Percentiles rank a stretch among this genome's conserved stretches.
Conservation (phyloP, 2,888 invertebrate genomes). For the Drosophila kambysellisi region DNA sequence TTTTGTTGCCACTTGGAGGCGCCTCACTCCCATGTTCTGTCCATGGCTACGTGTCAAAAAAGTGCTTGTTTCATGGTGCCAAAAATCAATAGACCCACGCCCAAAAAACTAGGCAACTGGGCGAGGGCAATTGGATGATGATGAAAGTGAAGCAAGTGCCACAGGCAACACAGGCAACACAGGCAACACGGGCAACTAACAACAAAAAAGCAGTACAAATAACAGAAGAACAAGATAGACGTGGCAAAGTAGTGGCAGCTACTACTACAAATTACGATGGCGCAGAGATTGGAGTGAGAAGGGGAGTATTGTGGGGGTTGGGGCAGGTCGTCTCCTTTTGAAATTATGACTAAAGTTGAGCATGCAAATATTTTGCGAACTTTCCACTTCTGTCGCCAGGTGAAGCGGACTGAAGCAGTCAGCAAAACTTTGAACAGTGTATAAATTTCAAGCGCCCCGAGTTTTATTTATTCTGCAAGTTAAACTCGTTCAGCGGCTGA, state of each 20-base stretch:
- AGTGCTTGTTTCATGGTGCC: constrained; percentile 20
- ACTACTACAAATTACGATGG: constrained; percentile 22
- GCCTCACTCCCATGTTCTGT: background rate
- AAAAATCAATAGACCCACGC: constrained; percentile 67
- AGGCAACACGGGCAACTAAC: constrained; percentile 16
- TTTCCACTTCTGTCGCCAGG: constrained; percentile 65
- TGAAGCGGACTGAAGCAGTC: constrained; percentile 54
- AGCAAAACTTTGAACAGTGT: constrained; percentile 64
- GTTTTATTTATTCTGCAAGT: constrained; percentile 73
- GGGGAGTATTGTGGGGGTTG: background rate
- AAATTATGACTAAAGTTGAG: constrained; percentile 75
- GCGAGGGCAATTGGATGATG: constrained; percentile 46
- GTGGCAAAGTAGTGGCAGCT: constrained; percentile 50
- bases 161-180: constrained; percentile 26
- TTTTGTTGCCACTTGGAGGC: constrained; percentile 50
- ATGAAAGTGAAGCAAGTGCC: constrained; percentile 60
- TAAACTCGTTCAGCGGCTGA: constrained; percentile 22
- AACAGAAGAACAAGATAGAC: constrained; percentile 46
- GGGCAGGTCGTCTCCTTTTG: constrained; percentile 20
- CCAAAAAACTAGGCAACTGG: constrained; percentile 51
- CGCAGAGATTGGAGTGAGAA: background rate
- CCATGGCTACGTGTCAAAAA: constrained; percentile 49
- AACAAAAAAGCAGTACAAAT: constrained; percentile 25
- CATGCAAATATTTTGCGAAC: constrained; percentile 78
- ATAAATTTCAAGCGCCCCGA: constrained; percentile 58